These are phyloP conservation scores for Caranx ignobilis DNA, from an alignment of 2,113 vertebrate species.

Conservation along the genomic window DNA sequence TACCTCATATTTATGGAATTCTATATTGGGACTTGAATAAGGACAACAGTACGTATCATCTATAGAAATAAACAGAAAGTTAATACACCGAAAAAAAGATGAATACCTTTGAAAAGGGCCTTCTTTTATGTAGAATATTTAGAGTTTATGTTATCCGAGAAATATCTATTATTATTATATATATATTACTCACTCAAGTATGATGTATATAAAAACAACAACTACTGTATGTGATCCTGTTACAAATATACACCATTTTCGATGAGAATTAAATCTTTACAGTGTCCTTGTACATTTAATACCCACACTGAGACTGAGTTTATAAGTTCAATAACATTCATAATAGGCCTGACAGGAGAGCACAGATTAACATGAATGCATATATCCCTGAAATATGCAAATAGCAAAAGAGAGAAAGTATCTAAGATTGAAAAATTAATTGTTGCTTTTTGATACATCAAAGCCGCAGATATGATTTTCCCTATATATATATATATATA, in stretches of 20 bases:
- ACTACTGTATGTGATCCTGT: conserved; percentile 19
- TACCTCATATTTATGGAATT: neutral
- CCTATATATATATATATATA: too few relatives aligned
- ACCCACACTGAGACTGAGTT: neutral
- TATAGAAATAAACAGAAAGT: too few relatives aligned
- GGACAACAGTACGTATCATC: neutral
- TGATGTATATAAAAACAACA: neutral
- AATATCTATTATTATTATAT: neutral
- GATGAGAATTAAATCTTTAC: conserved; percentile 11
- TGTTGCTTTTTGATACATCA: neutral
- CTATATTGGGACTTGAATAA: neutral
- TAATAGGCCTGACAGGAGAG: too few relatives aligned
- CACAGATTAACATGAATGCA: neutral
- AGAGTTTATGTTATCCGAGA: neutral
- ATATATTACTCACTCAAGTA: too few relatives aligned
- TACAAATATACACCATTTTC: neutral
- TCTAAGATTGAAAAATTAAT: neutral
- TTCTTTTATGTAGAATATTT: neutral
- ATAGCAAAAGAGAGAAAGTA: neutral
- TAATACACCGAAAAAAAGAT: neutral
- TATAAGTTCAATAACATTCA: conserved; percentile 6
- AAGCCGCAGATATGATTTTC: neutral
- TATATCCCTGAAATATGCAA: neutral
- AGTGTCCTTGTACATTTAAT: conserved; percentile 24
- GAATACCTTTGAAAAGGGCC: too few relatives aligned